Base-by-base conservation (phyloP, 2,888 invertebrate genomes). In the Brachylomia viminalis region DNA sequence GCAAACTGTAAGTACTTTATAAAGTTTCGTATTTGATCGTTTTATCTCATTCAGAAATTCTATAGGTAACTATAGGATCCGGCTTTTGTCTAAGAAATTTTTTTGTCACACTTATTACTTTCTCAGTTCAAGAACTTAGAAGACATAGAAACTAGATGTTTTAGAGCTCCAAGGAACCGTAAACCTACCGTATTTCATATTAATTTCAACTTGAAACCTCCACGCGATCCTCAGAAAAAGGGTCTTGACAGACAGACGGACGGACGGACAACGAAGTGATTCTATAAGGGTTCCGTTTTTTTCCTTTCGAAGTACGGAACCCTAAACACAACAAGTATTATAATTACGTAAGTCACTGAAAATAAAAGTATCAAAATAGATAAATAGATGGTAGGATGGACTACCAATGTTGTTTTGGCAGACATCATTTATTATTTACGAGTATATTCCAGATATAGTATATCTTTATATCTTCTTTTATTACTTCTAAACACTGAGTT, bases 1-100 rank as follows among this genome's bases (percentile, higher is more conserved):
- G 59, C 97, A 97, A 92, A 97, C 97, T 89, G 98, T 98, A 94
- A 97, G 92, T 88, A 83, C 1, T 61, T 65, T 1, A 30, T 6
- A 54, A 58, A 45, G 4, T 47, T 68, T 38, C 27, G 20, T 73
- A 49, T 65, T 70, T 27, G 3, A 56, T 54, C 17, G 0, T 38
- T 38, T 17, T 65, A 20, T 47, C 42, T 27, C 17, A n/a, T 67
- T 67, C 23, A 42, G 8, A 67, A 67, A 17, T 8, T 20, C 23
- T n/a, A 52, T 52, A n/a, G 15, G 49, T 23, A 23, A 61, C 11
- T 33, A 23, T 17, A 30, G 30, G 4, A 47, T 13, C 11, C 15
- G 20, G 11, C 15, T 27, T 47, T 65, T 38, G 33, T 7, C 47
- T 47, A 38, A 4, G 7, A 68, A 15, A 20, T 52, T 7, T 17